Evolutionary conservation across 2,797 vertebrate genomes (phyloP).

Genomic region (Salarias fasciatus): DNA sequence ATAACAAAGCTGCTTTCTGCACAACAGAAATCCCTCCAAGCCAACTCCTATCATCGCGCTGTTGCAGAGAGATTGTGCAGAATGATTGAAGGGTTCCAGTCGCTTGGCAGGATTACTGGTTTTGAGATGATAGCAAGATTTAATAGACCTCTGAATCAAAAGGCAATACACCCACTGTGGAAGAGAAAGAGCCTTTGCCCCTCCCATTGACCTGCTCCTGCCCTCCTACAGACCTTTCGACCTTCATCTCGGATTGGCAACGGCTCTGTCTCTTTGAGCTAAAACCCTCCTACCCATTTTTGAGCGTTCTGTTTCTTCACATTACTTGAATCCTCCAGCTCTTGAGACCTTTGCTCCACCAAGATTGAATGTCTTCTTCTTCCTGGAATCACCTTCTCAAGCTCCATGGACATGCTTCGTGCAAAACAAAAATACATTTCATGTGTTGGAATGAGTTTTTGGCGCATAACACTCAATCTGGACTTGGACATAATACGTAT

Average conservation of each 20-base stretch:
- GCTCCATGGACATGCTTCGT: not conserved
- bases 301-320: slow-evolving; percentile 38
- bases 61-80: slow-evolving; percentile 60
- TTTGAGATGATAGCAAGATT: slow-evolving; percentile 77
- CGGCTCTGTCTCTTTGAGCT: slow-evolving; percentile 22
- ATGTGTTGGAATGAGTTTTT: not conserved
- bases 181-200: slow-evolving; percentile 42
- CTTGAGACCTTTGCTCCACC: slow-evolving; percentile 15
- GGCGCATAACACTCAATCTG: not conserved
- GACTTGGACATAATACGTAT: not conserved
- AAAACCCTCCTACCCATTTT: slow-evolving; percentile 16
- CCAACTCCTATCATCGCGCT: slow-evolving; percentile 48
- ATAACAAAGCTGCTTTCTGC: slow-evolving; percentile 44
- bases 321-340: slow-evolving; percentile 34
- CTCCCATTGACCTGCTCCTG: slow-evolving; percentile 52
- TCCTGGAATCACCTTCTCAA: slow-evolving; percentile 2
- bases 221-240: slow-evolving; percentile 50
- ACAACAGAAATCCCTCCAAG: slow-evolving; percentile 45
- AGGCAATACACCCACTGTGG: slow-evolving; percentile 53
- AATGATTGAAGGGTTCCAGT: slow-evolving; percentile 75
- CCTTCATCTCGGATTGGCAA: slow-evolving; percentile 50
- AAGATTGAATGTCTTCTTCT: slow-evolving; percentile 25
- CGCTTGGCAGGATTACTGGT: slow-evolving; percentile 70
- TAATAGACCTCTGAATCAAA: slow-evolving; percentile 71
- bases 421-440: not conserved